phyloP scores from a whole-genome alignment of 2,797 vertebrate genomes.

The Agapornis canus region DNA sequence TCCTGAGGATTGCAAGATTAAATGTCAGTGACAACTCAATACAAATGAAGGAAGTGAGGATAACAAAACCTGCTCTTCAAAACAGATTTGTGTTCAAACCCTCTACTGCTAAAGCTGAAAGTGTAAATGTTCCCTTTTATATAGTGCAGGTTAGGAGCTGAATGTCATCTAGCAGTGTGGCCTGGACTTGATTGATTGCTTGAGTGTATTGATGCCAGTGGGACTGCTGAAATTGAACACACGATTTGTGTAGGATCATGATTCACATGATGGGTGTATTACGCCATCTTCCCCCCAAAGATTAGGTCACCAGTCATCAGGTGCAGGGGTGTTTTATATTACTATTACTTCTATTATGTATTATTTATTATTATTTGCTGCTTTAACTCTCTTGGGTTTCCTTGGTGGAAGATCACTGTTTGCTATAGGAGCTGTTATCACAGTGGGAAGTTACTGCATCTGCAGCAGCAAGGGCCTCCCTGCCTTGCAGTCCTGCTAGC shows the following conservation, averaged over 20 bases:
- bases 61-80: neutral
- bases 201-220: neutral
- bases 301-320: neutral
- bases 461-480: fast-evolving
- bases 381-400: neutral
- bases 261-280: neutral
- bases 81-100: neutral
- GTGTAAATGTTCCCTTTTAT: neutral
- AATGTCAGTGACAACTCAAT: neutral
- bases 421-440: neutral
- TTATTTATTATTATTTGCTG: neutral
- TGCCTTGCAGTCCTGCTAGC: neutral
- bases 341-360: neutral
- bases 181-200: neutral
- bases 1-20: neutral
- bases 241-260: neutral
- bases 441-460: neutral
- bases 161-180: neutral
- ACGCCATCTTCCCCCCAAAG: neutral
- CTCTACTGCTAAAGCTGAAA: neutral
- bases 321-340: neutral
- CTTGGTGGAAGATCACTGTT: neutral
- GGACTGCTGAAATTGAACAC: neutral
- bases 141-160: neutral
- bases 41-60: neutral